Base-by-base conservation (phyloP, 2,797 vertebrate species). In the Enteromius thamalakanensis region DNA sequence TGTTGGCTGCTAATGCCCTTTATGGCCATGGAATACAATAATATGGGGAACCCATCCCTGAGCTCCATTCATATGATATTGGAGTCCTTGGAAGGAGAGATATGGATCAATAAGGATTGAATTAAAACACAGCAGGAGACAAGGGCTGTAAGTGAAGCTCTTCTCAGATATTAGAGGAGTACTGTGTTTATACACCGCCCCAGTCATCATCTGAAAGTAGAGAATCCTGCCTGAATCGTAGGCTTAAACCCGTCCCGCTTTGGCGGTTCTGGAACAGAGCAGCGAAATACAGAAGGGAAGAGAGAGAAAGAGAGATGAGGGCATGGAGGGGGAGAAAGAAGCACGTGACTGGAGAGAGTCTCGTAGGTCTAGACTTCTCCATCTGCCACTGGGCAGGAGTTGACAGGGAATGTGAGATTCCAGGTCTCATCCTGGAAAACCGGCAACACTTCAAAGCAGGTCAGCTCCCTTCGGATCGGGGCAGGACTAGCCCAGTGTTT, bases 41-140 rank as follows among this genome's bases (percentile, higher is more conserved):
- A 94, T 92, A 88, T 90, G 91, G 88, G 87, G 87, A 90, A 90
- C 79, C 87, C 90, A 91, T 89, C 88, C 90, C 87, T 87, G 83
- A 85, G 91, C 92, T 92, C 92, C 91, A 93, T 93, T 94, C 93
- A 93, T 92, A 93, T 91, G 92, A 94, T 93, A 92, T 91, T 83
- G 88, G 90, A 93, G 93, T 92, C 92, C 93, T 94, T 94, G 92
- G 92, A 91, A 94, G 93, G 90, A 91, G 89, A 90, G 92, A 93
- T 92, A 90, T 91, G 90, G 93, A 94, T 94, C 93, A 87, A 94
- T 94, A 91, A 83, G 88, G 92, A 93, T 93, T 91, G 89, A 91
- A 94, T 94, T 92, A 92, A 94, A 91, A 92, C 91, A 84, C 92
- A 93, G 92, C 91, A 90, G 90, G 91, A 94, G 92, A 93, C 90